phyloP scores from a whole-genome alignment of 1,140 invertebrate genomes.

The Amphibalanus amphitrite region DNA sequence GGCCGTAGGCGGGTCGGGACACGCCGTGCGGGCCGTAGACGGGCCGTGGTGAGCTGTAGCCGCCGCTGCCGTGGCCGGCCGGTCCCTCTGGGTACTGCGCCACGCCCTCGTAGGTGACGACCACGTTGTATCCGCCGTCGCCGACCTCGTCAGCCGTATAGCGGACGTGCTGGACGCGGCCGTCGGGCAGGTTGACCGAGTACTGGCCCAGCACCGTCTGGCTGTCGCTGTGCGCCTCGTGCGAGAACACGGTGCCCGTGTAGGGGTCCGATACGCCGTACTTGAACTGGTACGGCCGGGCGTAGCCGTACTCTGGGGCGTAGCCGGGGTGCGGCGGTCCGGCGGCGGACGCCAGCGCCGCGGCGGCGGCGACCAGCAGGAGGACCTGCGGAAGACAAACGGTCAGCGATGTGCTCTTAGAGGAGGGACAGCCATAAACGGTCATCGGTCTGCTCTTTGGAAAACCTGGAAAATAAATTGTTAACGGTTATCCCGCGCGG shows the following conservation, averaged over 20 bases:
- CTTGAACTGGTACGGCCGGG: conserved; percentile 23
- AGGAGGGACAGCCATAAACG: too few species aligned
- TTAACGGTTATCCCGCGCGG: too few species aligned
- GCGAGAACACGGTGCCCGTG: conserved; percentile 22
- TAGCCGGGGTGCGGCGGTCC: background rate
- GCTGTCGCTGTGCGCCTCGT: conserved; percentile 22
- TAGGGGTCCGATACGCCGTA: conserved; percentile 24
- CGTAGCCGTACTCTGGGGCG: background rate
- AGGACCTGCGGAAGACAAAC: background rate
- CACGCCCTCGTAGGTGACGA: conserved; percentile 43
- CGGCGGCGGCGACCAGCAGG: background rate
- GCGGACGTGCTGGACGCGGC: conserved; percentile 21
- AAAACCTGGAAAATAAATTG: too few species aligned
- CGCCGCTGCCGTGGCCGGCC: background rate
- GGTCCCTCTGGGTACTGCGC: conserved; percentile 21
- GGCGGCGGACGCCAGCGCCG: background rate
- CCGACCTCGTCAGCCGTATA: conserved; percentile 63
- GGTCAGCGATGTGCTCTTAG: too few species aligned
- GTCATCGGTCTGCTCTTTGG: too few species aligned
- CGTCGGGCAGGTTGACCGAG: conserved; percentile 21
- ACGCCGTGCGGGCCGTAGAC: too few species aligned
- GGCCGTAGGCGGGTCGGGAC: background rate
- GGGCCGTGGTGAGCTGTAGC: too few species aligned
- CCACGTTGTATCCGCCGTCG: conserved; percentile 54
- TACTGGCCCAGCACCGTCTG: conserved; percentile 23